phyloP scores from a whole-genome alignment of 2,797 vertebrate species.

The Lagodon rhomboides region DNA sequence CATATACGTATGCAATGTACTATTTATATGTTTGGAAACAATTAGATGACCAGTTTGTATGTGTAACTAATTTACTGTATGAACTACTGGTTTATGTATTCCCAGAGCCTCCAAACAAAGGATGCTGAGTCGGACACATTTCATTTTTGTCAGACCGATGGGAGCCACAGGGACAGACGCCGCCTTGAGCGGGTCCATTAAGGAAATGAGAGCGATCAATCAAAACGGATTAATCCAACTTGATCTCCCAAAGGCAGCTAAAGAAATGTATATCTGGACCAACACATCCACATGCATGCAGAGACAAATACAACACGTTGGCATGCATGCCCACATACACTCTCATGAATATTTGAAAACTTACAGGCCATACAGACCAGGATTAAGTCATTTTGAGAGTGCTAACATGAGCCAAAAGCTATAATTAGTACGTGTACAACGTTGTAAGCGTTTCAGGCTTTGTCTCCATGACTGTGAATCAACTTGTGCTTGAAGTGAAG shows the following conservation, averaged over 20 bases:
- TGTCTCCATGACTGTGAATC: background rate
- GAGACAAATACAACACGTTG: background rate
- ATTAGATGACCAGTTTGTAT: background rate
- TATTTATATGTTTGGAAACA: background rate
- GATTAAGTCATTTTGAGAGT: conserved; percentile 3
- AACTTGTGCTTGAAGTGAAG: conserved; percentile 18
- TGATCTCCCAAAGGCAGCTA: conserved; percentile 53
- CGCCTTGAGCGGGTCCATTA: conserved; percentile 68
- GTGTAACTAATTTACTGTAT: conserved; percentile 27
- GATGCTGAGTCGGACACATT: conserved; percentile 53
- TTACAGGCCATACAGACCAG: background rate
- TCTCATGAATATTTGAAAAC: background rate
- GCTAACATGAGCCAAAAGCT: background rate
- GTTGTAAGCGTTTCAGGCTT: background rate
- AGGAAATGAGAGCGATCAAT: conserved; percentile 74
- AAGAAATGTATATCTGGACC: conserved; percentile 38
- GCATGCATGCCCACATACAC: background rate
- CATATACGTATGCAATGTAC: background rate
- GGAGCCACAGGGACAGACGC: conserved; percentile 41
- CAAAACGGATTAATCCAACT: conserved; percentile 68
- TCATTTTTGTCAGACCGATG: conserved; percentile 47
- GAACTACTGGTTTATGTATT: conserved; percentile 15
- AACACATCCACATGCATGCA: background rate
- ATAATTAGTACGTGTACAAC: conserved; percentile 1
- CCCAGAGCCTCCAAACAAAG: background rate